Conservation (phyloP, 1,140 invertebrate genomes). For the Bombus waltoni region DNA sequence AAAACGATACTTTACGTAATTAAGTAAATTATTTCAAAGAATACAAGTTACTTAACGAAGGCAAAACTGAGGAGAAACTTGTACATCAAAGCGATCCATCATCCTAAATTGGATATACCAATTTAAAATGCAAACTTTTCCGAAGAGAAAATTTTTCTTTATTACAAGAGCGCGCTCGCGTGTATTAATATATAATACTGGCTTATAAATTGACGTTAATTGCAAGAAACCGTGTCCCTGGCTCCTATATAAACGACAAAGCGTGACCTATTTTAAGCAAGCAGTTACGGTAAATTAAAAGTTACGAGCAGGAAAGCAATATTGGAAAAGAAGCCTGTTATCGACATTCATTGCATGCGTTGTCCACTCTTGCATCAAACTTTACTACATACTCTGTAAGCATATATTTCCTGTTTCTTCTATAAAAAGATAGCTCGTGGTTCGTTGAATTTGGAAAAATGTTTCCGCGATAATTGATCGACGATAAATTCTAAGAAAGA, state of each 20-base stretch:
- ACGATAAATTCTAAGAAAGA: not conserved
- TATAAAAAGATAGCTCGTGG: no score
- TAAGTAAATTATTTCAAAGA: no score
- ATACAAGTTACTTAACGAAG: no score
- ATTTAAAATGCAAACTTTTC: not conserved
- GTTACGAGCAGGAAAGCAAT: not conserved
- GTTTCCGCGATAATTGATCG: no score
- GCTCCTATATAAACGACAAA: not conserved
- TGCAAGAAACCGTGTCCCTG: not conserved
- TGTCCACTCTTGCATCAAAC: not conserved
- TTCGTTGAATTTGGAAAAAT: no score
- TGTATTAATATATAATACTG: not conserved
- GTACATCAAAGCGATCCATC: not conserved
- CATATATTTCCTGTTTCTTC: not conserved
- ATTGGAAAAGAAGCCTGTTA: conserved; percentile 9
- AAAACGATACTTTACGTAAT: no score
- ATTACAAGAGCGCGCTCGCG: not conserved
- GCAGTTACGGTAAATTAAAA: not conserved
- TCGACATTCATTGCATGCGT: not conserved
- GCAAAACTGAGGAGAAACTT: not conserved
- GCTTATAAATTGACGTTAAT: not conserved
- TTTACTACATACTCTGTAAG: not conserved
- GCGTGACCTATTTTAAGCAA: not conserved
- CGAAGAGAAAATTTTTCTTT: not conserved
- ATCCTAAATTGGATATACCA: not conserved